Base-by-base conservation (phyloP, 2,797 vertebrate genomes). In the Sebastes vulpes region DNA sequence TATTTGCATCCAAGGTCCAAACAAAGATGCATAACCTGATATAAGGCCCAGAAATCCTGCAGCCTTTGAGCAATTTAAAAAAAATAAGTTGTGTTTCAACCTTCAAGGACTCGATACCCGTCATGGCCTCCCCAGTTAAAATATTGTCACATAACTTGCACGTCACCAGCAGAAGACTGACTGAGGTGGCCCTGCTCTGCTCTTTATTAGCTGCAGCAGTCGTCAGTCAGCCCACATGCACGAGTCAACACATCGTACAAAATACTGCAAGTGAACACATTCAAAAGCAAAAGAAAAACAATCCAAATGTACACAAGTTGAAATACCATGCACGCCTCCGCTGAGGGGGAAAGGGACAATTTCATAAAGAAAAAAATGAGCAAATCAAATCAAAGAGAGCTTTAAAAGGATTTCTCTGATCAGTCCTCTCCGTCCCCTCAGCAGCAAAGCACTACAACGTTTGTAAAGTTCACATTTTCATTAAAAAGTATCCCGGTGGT, bases 381-480 rank as follows among this genome's bases (percentile, higher is more conserved):
- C 9, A 23, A 80, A 75, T 69, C 42, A 63, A 31, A 31, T 31
- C 31, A 31, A 31, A 80, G 69, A 12, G 1, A 65, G 58, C 9
- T 73, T 79, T 56, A 79, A 83, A 87, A 72, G 18, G 25, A 75
- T 61, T 70, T 46, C 9, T 59, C 48, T 60, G 58, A 48, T 79
- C 80, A 76, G 82, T 75, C 79, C 75, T 84, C 66, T 72, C 58
- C 68, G 65, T 83, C 75, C 75, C 42, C 29, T 79, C 72, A 69
- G 69, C 72, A 77, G 82, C 77, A 71, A 75, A 85, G 69, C 64
- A 74, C 26, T 70, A 32, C 54, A 82, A 78, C 12, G 12, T 61
- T 68, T 79, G 80, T 83, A 84, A 81, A 82, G 72, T 85, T 88
- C 64, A 71, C 72, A 82, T 76, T 84, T 82, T 77, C 72, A 63